phyloP scores from a whole-genome alignment of 1,140 invertebrate genomes.

The Bombyx mandarina region DNA sequence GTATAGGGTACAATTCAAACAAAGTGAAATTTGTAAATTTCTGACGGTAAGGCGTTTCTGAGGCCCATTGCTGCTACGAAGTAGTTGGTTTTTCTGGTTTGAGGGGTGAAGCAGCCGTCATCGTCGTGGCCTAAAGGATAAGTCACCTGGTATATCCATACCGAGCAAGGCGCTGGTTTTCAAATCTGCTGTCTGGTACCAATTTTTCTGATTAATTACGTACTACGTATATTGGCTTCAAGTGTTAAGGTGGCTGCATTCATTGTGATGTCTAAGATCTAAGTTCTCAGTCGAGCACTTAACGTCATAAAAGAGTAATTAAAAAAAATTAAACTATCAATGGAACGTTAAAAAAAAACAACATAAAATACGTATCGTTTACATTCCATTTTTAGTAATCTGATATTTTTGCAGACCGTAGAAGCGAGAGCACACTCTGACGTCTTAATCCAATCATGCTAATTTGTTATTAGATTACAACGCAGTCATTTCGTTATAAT shows the following conservation, averaged over 20 bases:
- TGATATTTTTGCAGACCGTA: slow-evolving; percentile 52
- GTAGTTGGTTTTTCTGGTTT: too few species aligned
- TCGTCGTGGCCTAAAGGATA: too few species aligned
- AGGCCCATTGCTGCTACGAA: too few species aligned
- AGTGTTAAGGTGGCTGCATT: too few species aligned
- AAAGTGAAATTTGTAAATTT: too few species aligned
- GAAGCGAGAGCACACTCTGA: slow-evolving; percentile 37
- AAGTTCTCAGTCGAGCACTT: too few species aligned
- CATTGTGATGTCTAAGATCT: too few species aligned
- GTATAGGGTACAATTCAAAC: too few species aligned
- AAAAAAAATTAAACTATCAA: background rate
- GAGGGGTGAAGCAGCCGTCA: too few species aligned
- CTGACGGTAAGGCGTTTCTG: too few species aligned
- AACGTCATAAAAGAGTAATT: background rate
- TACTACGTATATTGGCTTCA: background rate
- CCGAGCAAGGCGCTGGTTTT: too few species aligned
- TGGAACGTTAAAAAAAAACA: background rate
- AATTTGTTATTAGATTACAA: slow-evolving; percentile 55
- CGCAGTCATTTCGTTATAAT: slow-evolving; percentile 32
- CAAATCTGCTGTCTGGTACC: background rate
- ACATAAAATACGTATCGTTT: slow-evolving; percentile 17
- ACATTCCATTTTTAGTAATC: slow-evolving; percentile 25
- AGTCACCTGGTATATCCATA: too few species aligned
- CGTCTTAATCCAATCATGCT: slow-evolving; percentile 62
- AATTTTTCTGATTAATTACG: background rate